phyloP scores from a whole-genome alignment of 2,888 invertebrate genomes.

The Ectropis crepuscularia region DNA sequence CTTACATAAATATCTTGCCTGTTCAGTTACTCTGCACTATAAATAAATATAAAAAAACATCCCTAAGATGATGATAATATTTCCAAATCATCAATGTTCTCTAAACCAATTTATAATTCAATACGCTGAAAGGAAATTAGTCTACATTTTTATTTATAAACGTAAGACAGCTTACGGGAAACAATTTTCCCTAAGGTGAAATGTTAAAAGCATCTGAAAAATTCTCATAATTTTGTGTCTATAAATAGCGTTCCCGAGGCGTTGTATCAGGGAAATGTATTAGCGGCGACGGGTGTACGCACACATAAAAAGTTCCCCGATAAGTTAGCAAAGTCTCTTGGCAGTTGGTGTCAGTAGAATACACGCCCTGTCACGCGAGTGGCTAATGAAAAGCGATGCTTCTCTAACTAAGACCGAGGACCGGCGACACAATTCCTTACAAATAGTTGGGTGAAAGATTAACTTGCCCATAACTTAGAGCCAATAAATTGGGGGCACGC shows the following conservation, averaged over 20 bases:
- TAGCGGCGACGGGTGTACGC: conserved; percentile 39
- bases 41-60: no score
- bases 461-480: conserved; percentile 51
- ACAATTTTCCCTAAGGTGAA: conserved; percentile 24
- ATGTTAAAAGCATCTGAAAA: conserved; percentile 30
- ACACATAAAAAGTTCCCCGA: conserved; percentile 52
- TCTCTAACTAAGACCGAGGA: conserved; percentile 66
- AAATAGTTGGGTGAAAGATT: conserved; percentile 53
- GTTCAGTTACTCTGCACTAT: no score
- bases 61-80: no score
- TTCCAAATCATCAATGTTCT: not conserved
- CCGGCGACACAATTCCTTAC: conserved; percentile 49
- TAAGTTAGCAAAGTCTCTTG: conserved; percentile 57
- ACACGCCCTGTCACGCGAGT: conserved; percentile 58
- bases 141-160: conserved; percentile 11
- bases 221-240: conserved; percentile 33
- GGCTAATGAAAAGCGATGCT: conserved; percentile 74
- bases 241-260: conserved; percentile 36
- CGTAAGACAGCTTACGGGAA: conserved; percentile 16
- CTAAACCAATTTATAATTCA: not conserved
- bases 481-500: conserved; percentile 65
- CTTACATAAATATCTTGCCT: no score
- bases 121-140: conserved; percentile 2
- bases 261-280: conserved; percentile 39
- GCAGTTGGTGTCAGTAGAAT: conserved; percentile 51